Base-by-base conservation (phyloP, 1,140 invertebrate species). In the Meteorus sp. region DNA sequence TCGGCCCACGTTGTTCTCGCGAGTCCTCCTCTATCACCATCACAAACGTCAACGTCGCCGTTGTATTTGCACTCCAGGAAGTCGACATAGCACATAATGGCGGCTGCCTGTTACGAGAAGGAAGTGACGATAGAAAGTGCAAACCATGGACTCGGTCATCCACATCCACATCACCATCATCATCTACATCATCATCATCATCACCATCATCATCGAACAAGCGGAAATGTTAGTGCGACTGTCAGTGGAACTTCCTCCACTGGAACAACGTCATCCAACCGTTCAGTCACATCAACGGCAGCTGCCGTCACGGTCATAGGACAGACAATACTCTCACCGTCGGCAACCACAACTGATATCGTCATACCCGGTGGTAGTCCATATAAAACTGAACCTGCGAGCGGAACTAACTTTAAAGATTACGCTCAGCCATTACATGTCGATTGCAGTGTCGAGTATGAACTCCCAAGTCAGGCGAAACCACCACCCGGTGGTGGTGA, bases 391-490 rank as follows among this genome's bases (percentile, higher is more conserved):
- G 55, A 56, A n/a, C n/a, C 53, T 27, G 35, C 39, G 15, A 15
- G 25, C 15, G 27, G 5, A 22, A 33, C 15, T 15, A 60, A 52
- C 48, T 80, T 82, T 69, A 88, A 88, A 78, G 89, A 92, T 76
- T 91, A 89, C 78, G 87, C 85, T 67, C 84, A 88, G 70, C 89
- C 89, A 59, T 81, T 92, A 71, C 88, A 89, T 79, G 89, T 91
- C 62, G 89, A 91, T 75, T 91, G 89, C 80, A 91, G 89, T 81
- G 89, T 91, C 56, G 89, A 92, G 77, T 92, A 91, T 81, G 89
- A 91, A 78, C 80, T 92, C 68, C 89, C 89, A 55, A 89, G 89
- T 68, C 87, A 89, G 74, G 89, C 89, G 25, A 90, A 90, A 73
- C 89, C 89, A 56, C 89, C 90, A 59, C 86, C 86, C 63, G 89